phyloP scores from a whole-genome alignment of 2,888 invertebrate species.

The Horisme vitalbata region DNA sequence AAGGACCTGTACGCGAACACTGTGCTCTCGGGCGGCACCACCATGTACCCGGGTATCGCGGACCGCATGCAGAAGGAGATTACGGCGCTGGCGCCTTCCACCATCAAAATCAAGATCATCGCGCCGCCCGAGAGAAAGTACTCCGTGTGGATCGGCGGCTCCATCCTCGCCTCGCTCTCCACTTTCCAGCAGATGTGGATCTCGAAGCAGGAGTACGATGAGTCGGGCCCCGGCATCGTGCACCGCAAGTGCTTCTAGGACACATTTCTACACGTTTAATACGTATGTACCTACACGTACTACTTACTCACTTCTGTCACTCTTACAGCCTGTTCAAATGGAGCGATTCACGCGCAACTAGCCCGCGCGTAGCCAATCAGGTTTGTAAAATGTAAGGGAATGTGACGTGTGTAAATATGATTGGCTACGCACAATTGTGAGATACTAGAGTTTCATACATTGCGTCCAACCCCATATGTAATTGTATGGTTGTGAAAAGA shows the following conservation, averaged over 20 bases:
- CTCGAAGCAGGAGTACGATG: constrained; percentile 98
- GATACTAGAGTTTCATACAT: too few relatives aligned
- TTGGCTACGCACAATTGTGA: too few relatives aligned
- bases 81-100: constrained; percentile 93
- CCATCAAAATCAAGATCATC: constrained; percentile 97
- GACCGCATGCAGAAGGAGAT: constrained; percentile 99
- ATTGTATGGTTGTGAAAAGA: too few relatives aligned
- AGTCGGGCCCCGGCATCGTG: constrained; percentile 97
- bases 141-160: constrained; percentile 99
- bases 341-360: constrained; percentile 27
- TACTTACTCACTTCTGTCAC: constrained; percentile 16
- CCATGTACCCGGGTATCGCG: constrained; percentile 98
- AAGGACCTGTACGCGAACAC: constrained; percentile 96
- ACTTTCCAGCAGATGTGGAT: constrained; percentile 97
- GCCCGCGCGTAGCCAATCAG: constrained; percentile 46
- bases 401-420: too few relatives aligned
- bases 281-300: constrained; percentile 3
- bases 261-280: constrained; percentile 38
- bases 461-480: too few relatives aligned
- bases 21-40: constrained; percentile 95
- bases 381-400: too few relatives aligned
- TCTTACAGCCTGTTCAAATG: constrained; percentile 31
- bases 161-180: constrained; percentile 93
- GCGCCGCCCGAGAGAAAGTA: constrained; percentile 98
- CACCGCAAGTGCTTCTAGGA: constrained; percentile 97